Evolutionary conservation across 2,797 vertebrate genomes (phyloP).

Genomic region (Hyperoplus lanceolatus): DNA sequence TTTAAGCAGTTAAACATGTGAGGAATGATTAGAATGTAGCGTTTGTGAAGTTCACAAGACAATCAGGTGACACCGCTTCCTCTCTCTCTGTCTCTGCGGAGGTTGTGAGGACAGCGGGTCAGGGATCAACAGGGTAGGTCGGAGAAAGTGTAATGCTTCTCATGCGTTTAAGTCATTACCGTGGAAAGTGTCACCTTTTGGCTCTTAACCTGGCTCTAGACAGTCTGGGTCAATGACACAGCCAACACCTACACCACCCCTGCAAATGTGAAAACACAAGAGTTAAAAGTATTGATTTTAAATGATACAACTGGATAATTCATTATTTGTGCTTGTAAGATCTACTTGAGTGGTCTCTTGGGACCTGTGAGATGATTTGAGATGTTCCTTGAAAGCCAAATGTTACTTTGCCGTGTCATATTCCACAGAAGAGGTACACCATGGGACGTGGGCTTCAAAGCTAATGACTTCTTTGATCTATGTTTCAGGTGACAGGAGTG

Average conservation of each 20-base stretch:
- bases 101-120: constrained; percentile 53
- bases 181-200: constrained; percentile 67
- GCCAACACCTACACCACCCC: not conserved
- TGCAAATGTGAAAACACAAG: too few species aligned
- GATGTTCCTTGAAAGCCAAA: not conserved
- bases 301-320: rapidly evolving
- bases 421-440: not conserved
- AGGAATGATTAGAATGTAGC: not conserved
- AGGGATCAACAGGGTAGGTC: constrained; percentile 76
- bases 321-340: not conserved
- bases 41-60: not conserved
- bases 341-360: not conserved
- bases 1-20: not conserved
- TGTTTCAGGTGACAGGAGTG: constrained; percentile 84
- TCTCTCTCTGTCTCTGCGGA: constrained; percentile 13
- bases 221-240: constrained; percentile 61
- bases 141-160: constrained; percentile 79
- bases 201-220: constrained; percentile 26
- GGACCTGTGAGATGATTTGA: not conserved
- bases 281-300: not conserved
- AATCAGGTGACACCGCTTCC: constrained; percentile 23
- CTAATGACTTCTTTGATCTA: constrained; percentile 12
- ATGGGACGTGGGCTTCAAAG: not conserved
- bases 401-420: not conserved
- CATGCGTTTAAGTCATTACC: constrained; percentile 70